Conservation (phyloP, 2,113 vertebrate genomes). For the Pelvicachromis taeniatus region DNA sequence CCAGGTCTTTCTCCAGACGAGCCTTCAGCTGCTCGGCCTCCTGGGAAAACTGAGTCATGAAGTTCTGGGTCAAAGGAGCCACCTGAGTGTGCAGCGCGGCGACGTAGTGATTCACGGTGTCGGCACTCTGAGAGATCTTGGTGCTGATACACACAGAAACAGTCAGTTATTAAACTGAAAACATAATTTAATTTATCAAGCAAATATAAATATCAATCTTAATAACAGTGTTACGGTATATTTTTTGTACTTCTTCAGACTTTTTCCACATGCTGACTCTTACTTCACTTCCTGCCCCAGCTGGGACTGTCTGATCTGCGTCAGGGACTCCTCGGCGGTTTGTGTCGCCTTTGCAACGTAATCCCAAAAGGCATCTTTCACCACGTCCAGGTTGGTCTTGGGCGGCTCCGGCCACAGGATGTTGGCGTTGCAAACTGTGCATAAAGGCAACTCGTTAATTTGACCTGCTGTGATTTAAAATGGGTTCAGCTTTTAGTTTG, state of each 20-base stretch:
- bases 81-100: conserved; percentile 11
- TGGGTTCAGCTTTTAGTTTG: rapidly evolving
- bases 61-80: conserved; percentile 37
- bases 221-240: rapidly evolving
- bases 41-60: conserved; percentile 44
- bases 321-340: conserved; percentile 58
- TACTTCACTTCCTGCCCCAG: conserved; percentile 67
- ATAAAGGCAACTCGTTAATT: not conserved
- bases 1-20: conserved; percentile 54
- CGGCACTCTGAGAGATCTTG: conserved; percentile 30
- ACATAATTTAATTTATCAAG: too few relatives aligned
- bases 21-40: conserved; percentile 54
- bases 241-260: not conserved
- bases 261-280: not conserved
- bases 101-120: conserved; percentile 21
- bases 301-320: conserved; percentile 58
- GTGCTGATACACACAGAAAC: not conserved
- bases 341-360: conserved; percentile 56
- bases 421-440: conserved; percentile 65
- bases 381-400: conserved; percentile 57
- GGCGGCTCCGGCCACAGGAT: conserved; percentile 57
- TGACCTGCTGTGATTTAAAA: not conserved
- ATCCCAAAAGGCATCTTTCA: conserved; percentile 70
- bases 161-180: not conserved
- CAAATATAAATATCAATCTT: not conserved